These are phyloP conservation scores for Chironomus riparius DNA, from an alignment of 2,888 invertebrate species.

Conservation along the genomic window DNA sequence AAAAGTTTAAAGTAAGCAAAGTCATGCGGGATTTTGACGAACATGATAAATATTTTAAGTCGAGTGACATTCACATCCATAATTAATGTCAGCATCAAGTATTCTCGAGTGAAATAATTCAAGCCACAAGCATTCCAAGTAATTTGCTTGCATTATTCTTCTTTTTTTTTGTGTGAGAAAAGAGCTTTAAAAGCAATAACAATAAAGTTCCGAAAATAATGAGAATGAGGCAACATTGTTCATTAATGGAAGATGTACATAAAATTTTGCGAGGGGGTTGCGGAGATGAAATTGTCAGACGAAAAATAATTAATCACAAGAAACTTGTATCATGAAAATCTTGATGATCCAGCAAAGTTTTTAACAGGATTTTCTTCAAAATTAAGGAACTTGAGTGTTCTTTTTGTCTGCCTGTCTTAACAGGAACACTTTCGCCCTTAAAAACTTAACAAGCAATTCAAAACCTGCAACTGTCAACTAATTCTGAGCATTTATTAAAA, in stretches of 20 bases:
- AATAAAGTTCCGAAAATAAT: no score
- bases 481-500: no score
- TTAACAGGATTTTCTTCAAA: no score
- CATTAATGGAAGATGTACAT: no score
- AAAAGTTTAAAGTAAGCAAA: background rate
- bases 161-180: background rate
- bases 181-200: background rate
- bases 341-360: no score
- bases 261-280: background rate
- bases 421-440: no score
- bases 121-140: background rate
- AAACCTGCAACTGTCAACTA: no score
- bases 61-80: background rate
- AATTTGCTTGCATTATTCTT: background rate
- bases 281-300: constrained; percentile 2
- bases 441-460: no score
- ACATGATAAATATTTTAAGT: background rate
- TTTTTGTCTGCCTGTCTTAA: no score
- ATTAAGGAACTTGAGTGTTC: no score
- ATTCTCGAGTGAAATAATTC: background rate
- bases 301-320: constrained; percentile 14
- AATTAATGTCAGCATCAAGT: background rate
- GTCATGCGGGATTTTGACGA: background rate
- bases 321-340: no score
- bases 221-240: no score